Conservation (phyloP, 2,113 vertebrate species). For the Athene cunicularia region DNA sequence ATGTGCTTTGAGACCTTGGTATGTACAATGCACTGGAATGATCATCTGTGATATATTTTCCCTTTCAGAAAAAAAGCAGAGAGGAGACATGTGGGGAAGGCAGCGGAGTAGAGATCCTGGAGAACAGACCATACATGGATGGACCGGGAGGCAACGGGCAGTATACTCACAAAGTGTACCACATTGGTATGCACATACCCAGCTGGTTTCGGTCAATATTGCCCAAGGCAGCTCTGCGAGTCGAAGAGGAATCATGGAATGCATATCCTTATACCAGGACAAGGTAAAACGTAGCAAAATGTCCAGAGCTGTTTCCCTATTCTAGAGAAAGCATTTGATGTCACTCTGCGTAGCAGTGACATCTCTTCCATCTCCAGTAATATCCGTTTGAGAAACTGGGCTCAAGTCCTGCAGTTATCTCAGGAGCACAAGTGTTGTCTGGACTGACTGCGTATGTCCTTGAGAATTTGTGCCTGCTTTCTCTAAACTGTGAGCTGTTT, state of each 20-base stretch:
- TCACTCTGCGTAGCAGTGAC: not conserved
- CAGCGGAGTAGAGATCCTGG: conserved; percentile 94
- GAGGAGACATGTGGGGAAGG: conserved; percentile 94
- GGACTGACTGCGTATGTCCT: not conserved
- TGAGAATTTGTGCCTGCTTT: not conserved
- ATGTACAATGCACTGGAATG: not conserved
- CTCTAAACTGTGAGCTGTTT: not conserved
- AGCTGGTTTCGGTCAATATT: conserved; percentile 96
- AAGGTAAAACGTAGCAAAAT: conserved; percentile 71
- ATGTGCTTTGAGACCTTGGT: not conserved
- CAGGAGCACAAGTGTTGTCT: not conserved
- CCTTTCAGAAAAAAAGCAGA: conserved; percentile 91
- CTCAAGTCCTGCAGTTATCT: not conserved
- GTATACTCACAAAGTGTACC: conserved; percentile 97
- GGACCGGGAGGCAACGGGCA: conserved; percentile 91
- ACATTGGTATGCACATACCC: conserved; percentile 97
- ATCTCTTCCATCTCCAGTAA: not conserved
- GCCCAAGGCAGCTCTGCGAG: conserved; percentile 93
- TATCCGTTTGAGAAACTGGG: not conserved
- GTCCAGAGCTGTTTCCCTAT: not conserved
- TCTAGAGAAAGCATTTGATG: not conserved
- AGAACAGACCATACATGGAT: conserved; percentile 92
- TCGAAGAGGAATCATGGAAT: conserved; percentile 97
- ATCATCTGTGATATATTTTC: not conserved
- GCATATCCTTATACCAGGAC: conserved; percentile 96